phyloP scores from a whole-genome alignment of 2,797 vertebrate genomes.

The Iguana delicatissima region DNA sequence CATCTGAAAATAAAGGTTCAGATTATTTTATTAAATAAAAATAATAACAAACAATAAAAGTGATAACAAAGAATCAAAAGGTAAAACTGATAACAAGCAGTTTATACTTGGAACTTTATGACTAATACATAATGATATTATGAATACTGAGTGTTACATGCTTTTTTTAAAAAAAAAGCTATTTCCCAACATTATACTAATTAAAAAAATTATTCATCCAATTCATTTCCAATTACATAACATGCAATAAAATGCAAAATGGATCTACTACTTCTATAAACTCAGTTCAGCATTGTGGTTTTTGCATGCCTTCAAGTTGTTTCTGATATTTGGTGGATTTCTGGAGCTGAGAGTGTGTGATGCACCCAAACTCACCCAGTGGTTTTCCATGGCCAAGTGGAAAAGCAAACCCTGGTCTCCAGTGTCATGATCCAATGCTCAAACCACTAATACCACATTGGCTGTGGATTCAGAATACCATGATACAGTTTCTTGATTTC shows the following conservation, averaged over 20 bases:
- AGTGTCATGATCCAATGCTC: too few relatives aligned
- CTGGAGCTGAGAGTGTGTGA: too few relatives aligned
- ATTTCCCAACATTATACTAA: neutral
- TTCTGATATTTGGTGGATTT: too few relatives aligned
- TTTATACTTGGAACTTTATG: neutral
- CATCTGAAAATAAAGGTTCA: neutral
- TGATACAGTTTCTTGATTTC: neutral
- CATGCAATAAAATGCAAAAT: neutral
- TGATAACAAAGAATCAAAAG: neutral
- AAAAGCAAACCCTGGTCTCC: too few relatives aligned
- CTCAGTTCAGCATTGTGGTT: too few relatives aligned
- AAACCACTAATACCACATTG: too few relatives aligned
- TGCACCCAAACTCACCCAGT: too few relatives aligned
- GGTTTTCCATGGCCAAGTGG: too few relatives aligned
- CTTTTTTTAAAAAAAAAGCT: constrained; percentile 6
- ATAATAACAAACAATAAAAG: neutral
- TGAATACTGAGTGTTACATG: too few relatives aligned
- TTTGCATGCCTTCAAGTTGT: too few relatives aligned
- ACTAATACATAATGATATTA: neutral
- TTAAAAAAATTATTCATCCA: neutral
- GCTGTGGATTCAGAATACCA: too few relatives aligned
- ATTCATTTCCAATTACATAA: neutral
- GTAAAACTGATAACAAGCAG: neutral
- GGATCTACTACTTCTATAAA: neutral
- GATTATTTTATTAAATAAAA: neutral